Evolutionary conservation across 2,797 vertebrate genomes (phyloP), one percentile per base, ranked within the genome.

Genomic region (Enteromius fasciolatus): DNA sequence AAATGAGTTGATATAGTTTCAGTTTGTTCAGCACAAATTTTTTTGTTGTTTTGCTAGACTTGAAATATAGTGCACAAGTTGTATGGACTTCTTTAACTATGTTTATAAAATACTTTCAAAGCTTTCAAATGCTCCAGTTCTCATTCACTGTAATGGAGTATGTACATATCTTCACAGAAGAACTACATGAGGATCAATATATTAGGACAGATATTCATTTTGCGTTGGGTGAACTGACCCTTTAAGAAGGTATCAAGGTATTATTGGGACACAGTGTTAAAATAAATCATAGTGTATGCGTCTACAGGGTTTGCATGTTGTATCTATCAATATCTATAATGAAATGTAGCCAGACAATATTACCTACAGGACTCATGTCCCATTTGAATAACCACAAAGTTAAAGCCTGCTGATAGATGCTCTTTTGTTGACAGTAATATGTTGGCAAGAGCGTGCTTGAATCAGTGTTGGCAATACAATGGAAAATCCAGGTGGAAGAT

Each of bases 401-500:
- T 76, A 36, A 82, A 82, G 31, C 36, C 64, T 76, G 63, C 15
- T 18, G 63, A 84, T 68, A 52, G 54, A 63, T 77, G 33, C 57
- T 81, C 41, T 81, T 67, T 36, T 36, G 59, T 48, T 81, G 61
- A 81, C 31, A 76, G 74, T 76, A 77, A 87, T 57, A 83, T 18
- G 48, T 46, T 76, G 33, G 33, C 4, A 17, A 69, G 72, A 17
- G 18, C 12, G 2, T 18, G 28, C 57, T 61, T 39, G 44, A 80
- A 84, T 68, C 59, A 78, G 72, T 70, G 63, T 57, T 46, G 25
- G 63, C 2, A 5, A 80, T 81, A 28, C 73, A 68, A 59, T 76
- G 78, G 69, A 83, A 84, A 84, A 70, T 81, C 66, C 76, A 80
- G 66, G 25, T 80, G 57, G 73, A 8, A 83, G 48, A 83, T 75